Evolutionary conservation across 2,888 invertebrate species (phyloP).

Genomic region (Cartodere bifasciata): DNA sequence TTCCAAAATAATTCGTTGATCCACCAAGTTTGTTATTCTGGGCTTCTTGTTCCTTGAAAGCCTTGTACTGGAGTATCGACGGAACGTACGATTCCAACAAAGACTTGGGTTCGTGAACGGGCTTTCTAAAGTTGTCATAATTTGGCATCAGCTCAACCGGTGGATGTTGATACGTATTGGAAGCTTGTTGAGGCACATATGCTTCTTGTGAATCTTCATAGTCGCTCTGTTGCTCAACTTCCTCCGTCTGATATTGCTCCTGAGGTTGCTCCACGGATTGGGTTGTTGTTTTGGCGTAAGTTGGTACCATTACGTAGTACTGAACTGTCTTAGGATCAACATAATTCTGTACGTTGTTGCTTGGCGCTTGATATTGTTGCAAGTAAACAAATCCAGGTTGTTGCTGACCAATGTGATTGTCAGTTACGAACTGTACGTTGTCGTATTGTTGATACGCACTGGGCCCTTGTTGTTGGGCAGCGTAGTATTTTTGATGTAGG

Average conservation of each 20-base stretch:
- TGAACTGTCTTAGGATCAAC: conserved; percentile 29
- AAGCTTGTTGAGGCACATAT: too few relatives aligned
- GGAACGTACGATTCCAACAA: conserved; percentile 41
- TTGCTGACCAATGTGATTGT: conserved; percentile 22
- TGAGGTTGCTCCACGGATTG: conserved; percentile 12
- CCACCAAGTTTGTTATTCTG: too few relatives aligned
- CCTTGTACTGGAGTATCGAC: conserved; percentile 29
- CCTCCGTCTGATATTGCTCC: conserved; percentile 5
- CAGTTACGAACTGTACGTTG: conserved; percentile 25
- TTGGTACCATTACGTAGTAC: conserved; percentile 28
- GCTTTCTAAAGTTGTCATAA: too few relatives aligned
- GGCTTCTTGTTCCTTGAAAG: too few relatives aligned
- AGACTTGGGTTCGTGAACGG: conserved; percentile 36
- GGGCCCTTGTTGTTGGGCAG: conserved; percentile 16
- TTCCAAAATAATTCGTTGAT: too few relatives aligned
- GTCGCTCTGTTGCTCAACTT: conserved; percentile 6
- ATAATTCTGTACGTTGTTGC: conserved; percentile 26
- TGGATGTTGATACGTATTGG: too few relatives aligned
- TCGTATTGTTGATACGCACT: conserved; percentile 22
- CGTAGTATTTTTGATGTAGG: conserved; percentile 11
- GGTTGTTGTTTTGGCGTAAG: conserved; percentile 14
- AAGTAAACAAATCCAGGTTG: conserved; percentile 26
- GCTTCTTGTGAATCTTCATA: too few relatives aligned
- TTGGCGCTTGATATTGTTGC: conserved; percentile 23
- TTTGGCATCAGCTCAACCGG: too few relatives aligned